Base-by-base conservation (phyloP, 2,113 vertebrate genomes). In the Leptobrachium leishanense region DNA sequence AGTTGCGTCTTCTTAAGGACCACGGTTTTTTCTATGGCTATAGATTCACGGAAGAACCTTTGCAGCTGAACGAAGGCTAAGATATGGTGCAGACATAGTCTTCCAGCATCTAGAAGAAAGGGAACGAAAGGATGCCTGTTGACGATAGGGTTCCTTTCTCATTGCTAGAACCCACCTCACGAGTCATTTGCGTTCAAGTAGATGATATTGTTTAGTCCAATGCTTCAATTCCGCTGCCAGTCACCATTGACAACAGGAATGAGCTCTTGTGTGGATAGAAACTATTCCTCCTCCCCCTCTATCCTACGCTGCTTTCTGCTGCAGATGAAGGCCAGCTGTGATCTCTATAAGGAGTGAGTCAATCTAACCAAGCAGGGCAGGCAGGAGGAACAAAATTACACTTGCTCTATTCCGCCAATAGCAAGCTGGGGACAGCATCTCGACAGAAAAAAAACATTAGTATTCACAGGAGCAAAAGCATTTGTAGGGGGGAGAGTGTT, bases 311-410 rank as follows among this genome's bases (percentile, higher is more conserved):
- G 77, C 71, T 73, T 74, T 80, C 77, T 80, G 77, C 77, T 74
- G 77, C 77, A 80, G 70, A 80, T 80, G 71, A 80, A 80, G 77
- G 77, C 77, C 70, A 80, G 77, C 77, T 80, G 77, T 80, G 77
- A 74, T 80, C 77, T 80, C 77, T 74, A 74, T 80, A 80, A 80
- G 77, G 77, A 80, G 71, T 80, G 77, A 80, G 77, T 80, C 77
- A 80, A 80, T 80, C 77, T 74, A 54, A 54, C 67, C 20, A 31
- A 59, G 75, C 72, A 50, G 75, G 75, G 81, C 70, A 57, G 50
- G 72, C 75, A 68, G 81, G 75, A 73, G 81, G 70, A 74, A 40
- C 53, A 74, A 54, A 70, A 78, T 66, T 75, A 69, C 70, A 76
- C 76, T 75, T 66, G 57, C 66, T 46, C 71, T 65, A 20, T 42